Evolutionary conservation across 64 coral and sea anemone genomes (phyloP), one percentile per base, ranked within the genome.

Genomic region (Pocillopora verrucosa): DNA sequence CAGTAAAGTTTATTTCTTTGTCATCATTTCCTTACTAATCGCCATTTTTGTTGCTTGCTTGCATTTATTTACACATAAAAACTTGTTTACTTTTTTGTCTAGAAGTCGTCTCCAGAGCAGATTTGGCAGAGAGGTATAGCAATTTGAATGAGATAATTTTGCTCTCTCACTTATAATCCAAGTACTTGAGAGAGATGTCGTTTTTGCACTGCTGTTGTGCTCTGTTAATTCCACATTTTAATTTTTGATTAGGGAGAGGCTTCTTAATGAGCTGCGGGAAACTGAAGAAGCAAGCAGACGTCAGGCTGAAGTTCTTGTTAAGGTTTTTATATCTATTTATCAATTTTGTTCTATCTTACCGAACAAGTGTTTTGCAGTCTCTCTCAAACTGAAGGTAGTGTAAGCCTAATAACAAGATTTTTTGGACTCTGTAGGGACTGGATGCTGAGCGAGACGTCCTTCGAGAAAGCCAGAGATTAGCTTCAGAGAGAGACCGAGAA

Each of bases 251-350:
- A 98, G 96, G 22, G 96, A 98, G 65, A 82, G 82, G 79, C 72
- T 96, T 45, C 77, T 94, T 10, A 90, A 86, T 81, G 93, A 98
- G 37, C 72, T 94, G 3, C 87, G 84, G 36, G 96, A 98, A 82
- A 94, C 93, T 58, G 93, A 94, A 15, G 93, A 98, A 56, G 94
- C 94, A 1, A 98, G 90, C 72, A 84, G 96, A 17, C 76, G 83
- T n/a, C 93, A 90, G 81, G 96, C 93, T 73, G 96, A 98, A 83
- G 90, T 92, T 59, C 78, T 98, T 68, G 96, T 94, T 13, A 98
- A 92, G 88, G 90, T 92, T 37, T 51, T 51, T 51, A 7, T 51
- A 51, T 51, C 41, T 7, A 51, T 51, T 51, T 51, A 51, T 30
- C 30, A 30, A 30, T 30, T 30, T 30, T 30, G 41, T 51, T 51